phyloP scores from a whole-genome alignment of 2,113 vertebrate species.

The Eolophus roseicapilla region DNA sequence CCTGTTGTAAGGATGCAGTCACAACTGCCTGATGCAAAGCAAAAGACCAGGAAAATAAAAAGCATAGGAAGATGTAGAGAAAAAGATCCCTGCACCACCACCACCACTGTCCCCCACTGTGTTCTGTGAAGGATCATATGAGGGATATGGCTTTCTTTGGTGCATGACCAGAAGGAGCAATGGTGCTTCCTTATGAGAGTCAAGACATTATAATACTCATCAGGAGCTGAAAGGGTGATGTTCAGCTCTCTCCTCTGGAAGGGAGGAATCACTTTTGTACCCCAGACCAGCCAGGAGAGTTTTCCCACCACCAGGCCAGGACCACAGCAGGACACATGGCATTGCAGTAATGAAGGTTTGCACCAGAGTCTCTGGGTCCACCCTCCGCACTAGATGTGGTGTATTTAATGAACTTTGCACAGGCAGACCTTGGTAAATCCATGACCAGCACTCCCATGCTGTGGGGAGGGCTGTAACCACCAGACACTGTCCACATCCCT shows the following conservation, averaged over 20 bases:
- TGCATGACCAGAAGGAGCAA: not conserved
- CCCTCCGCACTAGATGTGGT: accelerated
- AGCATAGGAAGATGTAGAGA: not conserved
- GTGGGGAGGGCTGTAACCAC: not conserved
- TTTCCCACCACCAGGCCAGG: not conserved
- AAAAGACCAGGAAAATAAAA: not conserved
- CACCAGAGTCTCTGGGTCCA: not conserved
- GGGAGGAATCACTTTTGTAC: not conserved
- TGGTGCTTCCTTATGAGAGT: not conserved
- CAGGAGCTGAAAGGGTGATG: not conserved
- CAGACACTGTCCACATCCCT: not conserved
- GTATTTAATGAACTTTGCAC: not conserved
- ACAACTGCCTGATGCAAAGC: not conserved
- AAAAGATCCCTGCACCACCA: not conserved
- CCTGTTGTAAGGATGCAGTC: not conserved
- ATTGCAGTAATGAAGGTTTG: not conserved
- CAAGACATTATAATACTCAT: not conserved
- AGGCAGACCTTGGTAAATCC: not conserved
- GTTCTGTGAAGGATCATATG: not conserved
- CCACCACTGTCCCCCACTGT: too few relatives aligned
- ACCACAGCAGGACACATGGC: not conserved
- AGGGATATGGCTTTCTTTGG: not conserved
- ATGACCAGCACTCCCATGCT: not conserved
- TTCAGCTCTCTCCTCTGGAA: not conserved
- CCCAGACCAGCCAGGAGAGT: not conserved